Evolutionary conservation across 2,888 invertebrate genomes (phyloP), one percentile per base, ranked within the genome.

Genomic region (Ganaspis brasiliensis): DNA sequence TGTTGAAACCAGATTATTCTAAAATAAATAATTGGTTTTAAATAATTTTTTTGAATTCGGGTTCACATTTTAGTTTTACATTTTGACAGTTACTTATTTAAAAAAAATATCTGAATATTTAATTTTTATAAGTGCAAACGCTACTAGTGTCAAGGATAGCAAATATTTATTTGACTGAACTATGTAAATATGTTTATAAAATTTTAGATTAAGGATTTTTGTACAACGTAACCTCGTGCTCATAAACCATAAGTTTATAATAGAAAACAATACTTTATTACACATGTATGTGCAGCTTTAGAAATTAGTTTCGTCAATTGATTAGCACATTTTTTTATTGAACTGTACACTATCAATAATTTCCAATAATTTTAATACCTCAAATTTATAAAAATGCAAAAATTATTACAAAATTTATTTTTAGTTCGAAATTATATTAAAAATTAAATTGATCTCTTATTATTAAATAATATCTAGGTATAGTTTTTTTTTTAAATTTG

Each of bases 131-230:
- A 26, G 21, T 73, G 57, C 37, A 72, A 73, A 45, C 9, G 63
- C 77, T 80, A 75, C 56, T 74, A 74, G 72, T 40, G 59, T 71
- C 57, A 76, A 59, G 61, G 73, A 74, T 77, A 75, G 74, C 74
- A 76, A 79, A 81, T 88, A 88, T 88, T 88, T 89, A 89, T 89
- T 89, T 87, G 88, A 89, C 89, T 89, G 89, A 89, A 83, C 75
- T 75, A 75, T 89, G 89, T 89, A 89, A 86, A 89, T 89, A 88
- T 88, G 87, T 88, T 87, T 75, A 88, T 88, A 87, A 79, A 75
- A 77, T 57, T 52, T 70, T 82, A 85, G 80, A 16, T 56, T 83
- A 83, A 81, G 82, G 79, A 74, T 81, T 84, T 86, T 86, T 86
- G 79, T 86, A 86, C 85, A 75, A 83, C 73, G 86, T 84, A 86